A percentile compares a stretch with the other conserved stretches of the same genome.
Evolutionary conservation across 2,888 invertebrate species (phyloP).

Genomic region (Macaria liturata): DNA sequence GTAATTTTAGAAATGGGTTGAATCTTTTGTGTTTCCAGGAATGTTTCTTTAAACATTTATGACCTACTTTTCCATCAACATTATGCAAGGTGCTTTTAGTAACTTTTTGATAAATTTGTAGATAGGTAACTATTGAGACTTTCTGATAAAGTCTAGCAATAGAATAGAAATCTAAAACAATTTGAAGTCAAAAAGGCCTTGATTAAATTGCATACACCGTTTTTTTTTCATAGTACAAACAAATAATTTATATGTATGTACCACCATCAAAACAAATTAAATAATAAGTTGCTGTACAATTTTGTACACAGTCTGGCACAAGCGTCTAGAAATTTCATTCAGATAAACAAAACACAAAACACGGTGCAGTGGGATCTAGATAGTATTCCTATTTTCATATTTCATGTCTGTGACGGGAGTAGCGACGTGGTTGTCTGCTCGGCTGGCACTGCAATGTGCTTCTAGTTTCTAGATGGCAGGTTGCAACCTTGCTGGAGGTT

Average conservation of each 20-base stretch:
- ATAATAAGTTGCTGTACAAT: too few relatives aligned
- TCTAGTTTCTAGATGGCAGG: conserved; percentile 2
- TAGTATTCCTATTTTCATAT: conserved; percentile 36
- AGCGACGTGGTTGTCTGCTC: conserved; percentile 13
- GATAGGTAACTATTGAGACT: too few relatives aligned
- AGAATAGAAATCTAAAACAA: too few relatives aligned
- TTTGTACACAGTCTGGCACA: neutral
- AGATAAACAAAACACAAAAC: conserved; percentile 19
- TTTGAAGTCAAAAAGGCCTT: too few relatives aligned
- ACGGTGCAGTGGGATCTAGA: conserved; percentile 29
- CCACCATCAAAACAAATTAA: too few relatives aligned
- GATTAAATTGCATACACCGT: too few relatives aligned
- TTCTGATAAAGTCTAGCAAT: too few relatives aligned
- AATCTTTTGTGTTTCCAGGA: conserved; percentile 25
- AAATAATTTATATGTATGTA: too few relatives aligned
- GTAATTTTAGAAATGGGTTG: conserved; percentile 26
- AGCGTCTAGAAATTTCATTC: conserved; percentile 3
- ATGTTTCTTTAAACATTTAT: neutral
- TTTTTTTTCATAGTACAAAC: too few relatives aligned
- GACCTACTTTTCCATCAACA: neutral
- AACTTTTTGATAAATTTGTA: too few relatives aligned
- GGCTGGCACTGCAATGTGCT: conserved; percentile 5
- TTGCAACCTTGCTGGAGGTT: too few relatives aligned
- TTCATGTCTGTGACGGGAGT: conserved; percentile 30
- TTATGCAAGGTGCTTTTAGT: too few relatives aligned